These are phyloP conservation scores for Ochotona princeps DNA, from an alignment of 2,113 vertebrate species.

Conservation along the genomic window DNA sequence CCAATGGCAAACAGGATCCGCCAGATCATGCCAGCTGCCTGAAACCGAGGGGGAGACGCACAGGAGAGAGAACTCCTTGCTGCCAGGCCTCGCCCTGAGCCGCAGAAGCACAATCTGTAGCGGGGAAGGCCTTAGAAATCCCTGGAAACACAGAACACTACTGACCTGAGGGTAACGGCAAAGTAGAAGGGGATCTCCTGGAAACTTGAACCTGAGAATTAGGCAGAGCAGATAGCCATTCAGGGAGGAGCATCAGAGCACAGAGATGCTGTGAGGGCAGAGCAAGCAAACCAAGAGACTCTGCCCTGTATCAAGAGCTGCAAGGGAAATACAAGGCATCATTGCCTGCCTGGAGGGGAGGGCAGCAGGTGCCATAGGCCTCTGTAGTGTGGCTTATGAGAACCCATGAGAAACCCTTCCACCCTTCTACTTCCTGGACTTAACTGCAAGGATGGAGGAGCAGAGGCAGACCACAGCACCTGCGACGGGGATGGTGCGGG, in stretches of 20 bases:
- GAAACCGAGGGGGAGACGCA: background rate
- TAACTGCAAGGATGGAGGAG: no score
- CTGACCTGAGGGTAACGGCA: background rate
- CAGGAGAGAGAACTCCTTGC: background rate
- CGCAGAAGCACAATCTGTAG: background rate
- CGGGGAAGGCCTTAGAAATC: background rate
- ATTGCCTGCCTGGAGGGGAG: no score
- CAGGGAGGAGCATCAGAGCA: background rate
- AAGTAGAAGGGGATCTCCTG: background rate
- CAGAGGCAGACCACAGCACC: no score
- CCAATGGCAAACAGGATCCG: background rate
- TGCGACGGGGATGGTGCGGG: no score
- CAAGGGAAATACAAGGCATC: background rate
- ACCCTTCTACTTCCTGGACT: no score
- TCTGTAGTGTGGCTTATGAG: background rate
- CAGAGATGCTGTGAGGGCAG: fast-evolving
- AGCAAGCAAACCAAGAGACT: background rate
- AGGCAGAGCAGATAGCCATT: background rate
- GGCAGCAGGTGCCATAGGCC: no score
- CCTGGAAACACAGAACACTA: background rate
- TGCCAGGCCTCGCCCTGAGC: background rate
- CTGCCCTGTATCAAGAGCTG: fast-evolving
- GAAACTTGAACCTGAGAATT: no score
- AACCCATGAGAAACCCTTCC: no score
- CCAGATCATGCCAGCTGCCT: background rate